phyloP scores from a whole-genome alignment of 2,888 invertebrate species.

The Pseudolycoriella hygida region DNA sequence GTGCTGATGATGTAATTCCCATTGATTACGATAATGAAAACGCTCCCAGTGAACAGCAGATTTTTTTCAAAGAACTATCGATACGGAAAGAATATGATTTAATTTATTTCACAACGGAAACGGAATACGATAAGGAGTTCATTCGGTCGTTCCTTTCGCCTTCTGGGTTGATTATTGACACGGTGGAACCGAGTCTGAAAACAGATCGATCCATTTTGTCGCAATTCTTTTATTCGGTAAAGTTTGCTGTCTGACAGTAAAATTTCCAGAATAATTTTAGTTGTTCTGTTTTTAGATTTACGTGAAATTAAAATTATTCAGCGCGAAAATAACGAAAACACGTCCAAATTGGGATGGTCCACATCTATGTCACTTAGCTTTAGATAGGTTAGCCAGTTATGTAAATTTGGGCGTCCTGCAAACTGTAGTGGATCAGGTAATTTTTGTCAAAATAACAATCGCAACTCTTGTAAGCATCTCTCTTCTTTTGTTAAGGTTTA shows the following conservation, averaged over 20 bases:
- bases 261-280: not conserved
- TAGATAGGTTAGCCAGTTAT: constrained; percentile 26
- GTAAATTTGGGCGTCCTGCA: constrained; percentile 36
- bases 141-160: constrained; percentile 13
- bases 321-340: constrained; percentile 1
- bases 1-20: constrained; percentile 34
- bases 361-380: constrained; percentile 21
- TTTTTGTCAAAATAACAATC: too few species aligned
- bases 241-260: constrained; percentile 9
- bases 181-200: constrained; percentile 29
- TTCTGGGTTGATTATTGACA: constrained; percentile 26
- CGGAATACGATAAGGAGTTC: constrained; percentile 14
- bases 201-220: constrained; percentile 34
- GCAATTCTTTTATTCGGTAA: constrained; percentile 27
- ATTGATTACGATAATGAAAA: constrained; percentile 1
- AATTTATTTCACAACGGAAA: constrained; percentile 19
- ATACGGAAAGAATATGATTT: constrained; percentile 20
- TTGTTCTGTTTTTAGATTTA: constrained; percentile 6
- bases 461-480: too few species aligned
- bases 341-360: constrained; percentile 17
- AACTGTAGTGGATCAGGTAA: constrained; percentile 37
- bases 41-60: constrained; percentile 4
- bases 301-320: constrained; percentile 6
- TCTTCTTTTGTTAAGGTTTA: constrained; percentile 4
- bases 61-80: constrained; percentile 20